Conservation (phyloP, 2,888 invertebrate genomes). For the Metacarcinus magister region DNA sequence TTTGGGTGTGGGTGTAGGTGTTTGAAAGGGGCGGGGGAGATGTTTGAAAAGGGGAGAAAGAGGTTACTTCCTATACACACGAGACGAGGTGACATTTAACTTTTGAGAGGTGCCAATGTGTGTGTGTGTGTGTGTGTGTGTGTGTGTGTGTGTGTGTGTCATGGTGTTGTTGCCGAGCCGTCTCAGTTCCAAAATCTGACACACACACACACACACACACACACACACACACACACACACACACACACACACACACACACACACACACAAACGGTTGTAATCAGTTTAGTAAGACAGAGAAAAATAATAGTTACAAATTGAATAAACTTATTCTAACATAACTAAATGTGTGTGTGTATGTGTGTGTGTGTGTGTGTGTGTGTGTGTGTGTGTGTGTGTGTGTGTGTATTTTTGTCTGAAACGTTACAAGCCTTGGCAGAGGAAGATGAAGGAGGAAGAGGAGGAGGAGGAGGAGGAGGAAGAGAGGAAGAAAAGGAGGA, state of each 20-base stretch:
- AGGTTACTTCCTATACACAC: too few relatives aligned
- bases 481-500: too few relatives aligned
- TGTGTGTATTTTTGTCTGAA: too few relatives aligned
- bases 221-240: background rate
- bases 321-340: background rate
- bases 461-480: background rate
- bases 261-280: background rate
- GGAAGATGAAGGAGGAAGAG: background rate
- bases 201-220: background rate
- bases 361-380: too few relatives aligned
- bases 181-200: background rate
- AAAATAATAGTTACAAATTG: background rate
- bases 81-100: background rate
- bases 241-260: constrained; percentile 27
- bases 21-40: too few relatives aligned
- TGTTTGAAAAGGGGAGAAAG: too few relatives aligned
- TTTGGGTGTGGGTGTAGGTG: too few relatives aligned
- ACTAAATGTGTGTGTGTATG: too few relatives aligned
- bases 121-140: too few relatives aligned
- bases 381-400: too few relatives aligned
- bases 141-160: too few relatives aligned
- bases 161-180: background rate
- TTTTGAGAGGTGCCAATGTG: background rate
- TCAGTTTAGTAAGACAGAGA: constrained; percentile 10
- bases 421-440: too few relatives aligned